Evolutionary conservation across 2,113 vertebrate genomes (phyloP).

Genomic region (Rostratula benghalensis): DNA sequence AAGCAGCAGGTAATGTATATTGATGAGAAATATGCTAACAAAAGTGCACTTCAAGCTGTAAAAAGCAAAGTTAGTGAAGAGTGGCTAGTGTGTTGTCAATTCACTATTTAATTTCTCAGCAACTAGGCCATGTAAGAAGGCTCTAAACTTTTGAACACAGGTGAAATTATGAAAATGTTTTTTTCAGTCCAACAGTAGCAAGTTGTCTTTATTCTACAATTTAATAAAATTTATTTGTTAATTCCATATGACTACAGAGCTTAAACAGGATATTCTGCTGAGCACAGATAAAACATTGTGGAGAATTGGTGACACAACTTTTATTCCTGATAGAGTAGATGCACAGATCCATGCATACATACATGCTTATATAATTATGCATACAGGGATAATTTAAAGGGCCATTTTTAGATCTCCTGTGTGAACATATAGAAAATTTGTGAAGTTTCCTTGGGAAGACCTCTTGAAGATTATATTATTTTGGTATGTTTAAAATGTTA

Average conservation of each 20-base stretch:
- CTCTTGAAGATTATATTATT: not conserved
- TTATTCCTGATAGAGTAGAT: not conserved
- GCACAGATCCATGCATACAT: not conserved
- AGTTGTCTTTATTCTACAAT: not conserved
- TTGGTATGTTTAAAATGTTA: not conserved
- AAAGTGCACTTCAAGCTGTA: not conserved
- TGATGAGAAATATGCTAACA: not conserved
- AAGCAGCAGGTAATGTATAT: not conserved
- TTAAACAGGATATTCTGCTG: not conserved
- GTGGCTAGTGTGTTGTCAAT: not conserved
- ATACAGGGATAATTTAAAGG: not conserved
- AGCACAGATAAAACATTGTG: not conserved
- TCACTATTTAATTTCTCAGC: not conserved
- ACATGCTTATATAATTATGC: not conserved
- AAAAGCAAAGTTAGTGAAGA: not conserved
- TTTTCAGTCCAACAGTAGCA: not conserved
- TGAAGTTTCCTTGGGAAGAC: not conserved
- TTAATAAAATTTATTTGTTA: not conserved
- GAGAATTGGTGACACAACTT: not conserved
- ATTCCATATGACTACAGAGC: not conserved
- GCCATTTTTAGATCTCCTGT: not conserved
- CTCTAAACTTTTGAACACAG: not conserved
- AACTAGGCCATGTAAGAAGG: not conserved
- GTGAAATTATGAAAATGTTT: not conserved
- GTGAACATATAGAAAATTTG: not conserved